phyloP scores from a whole-genome alignment of 2,888 invertebrate genomes.

The Cataglyphis cursor region DNA sequence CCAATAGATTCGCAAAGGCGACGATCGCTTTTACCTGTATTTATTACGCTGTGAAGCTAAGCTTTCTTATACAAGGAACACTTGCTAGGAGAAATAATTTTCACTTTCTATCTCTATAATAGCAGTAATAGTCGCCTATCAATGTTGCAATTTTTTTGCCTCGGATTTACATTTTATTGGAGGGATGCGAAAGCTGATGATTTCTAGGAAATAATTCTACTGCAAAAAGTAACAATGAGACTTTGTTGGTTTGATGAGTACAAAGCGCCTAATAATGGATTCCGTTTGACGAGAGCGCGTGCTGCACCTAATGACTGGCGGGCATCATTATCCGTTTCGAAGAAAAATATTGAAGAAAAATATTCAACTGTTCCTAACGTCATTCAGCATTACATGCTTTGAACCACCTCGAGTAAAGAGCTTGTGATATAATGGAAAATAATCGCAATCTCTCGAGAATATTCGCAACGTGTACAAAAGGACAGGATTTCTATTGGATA shows the following conservation, averaged over 20 bases:
- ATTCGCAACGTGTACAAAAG: background rate
- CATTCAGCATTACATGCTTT: background rate
- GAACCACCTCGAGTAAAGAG: background rate
- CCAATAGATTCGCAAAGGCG: constrained; percentile 45
- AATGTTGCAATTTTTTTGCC: background rate
- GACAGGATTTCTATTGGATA: constrained; percentile 1
- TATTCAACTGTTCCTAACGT: constrained; percentile 20
- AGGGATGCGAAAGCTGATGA: background rate
- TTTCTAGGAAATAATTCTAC: constrained; percentile 5
- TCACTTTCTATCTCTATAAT: background rate
- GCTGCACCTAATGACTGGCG: constrained; percentile 19
- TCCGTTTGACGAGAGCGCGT: constrained; percentile 36
- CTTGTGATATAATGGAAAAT: constrained; percentile 17
- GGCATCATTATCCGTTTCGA: constrained; percentile 30
- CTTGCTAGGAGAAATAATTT: background rate
- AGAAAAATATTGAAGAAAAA: constrained; percentile 21
- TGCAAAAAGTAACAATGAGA: background rate
- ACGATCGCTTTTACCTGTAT: constrained; percentile 62
- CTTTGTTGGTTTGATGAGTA: background rate
- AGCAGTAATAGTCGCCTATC: background rate
- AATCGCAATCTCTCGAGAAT: constrained; percentile 20
- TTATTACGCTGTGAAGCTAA: constrained; percentile 51
- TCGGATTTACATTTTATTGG: background rate
- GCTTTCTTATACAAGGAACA: background rate
- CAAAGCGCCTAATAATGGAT: constrained; percentile 32